These are phyloP conservation scores for Thymelicus lineola DNA, from an alignment of 2,888 invertebrate genomes.

Conservation along the genomic window DNA sequence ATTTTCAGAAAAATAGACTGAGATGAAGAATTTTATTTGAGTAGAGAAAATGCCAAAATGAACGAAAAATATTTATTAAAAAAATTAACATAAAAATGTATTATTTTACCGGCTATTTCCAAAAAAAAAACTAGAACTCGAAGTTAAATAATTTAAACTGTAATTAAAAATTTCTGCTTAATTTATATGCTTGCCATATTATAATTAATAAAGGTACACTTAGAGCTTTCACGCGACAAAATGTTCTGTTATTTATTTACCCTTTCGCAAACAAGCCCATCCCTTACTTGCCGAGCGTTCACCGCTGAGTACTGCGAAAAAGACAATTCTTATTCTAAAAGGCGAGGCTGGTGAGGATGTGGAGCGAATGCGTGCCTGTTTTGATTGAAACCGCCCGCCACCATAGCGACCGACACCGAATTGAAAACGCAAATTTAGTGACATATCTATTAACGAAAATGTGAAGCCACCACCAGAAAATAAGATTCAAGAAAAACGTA, in stretches of 20 bases:
- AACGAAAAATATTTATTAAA: too few species aligned
- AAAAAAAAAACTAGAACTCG: too few species aligned
- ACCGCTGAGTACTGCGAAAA: constrained; percentile 76
- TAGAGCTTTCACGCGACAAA: background rate
- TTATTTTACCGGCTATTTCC: too few species aligned
- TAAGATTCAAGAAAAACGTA: constrained; percentile 56
- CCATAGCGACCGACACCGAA: constrained; percentile 65
- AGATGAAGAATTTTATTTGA: too few species aligned
- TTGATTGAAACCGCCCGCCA: constrained; percentile 77
- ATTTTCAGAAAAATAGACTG: too few species aligned
- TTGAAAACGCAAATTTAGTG: constrained; percentile 83
- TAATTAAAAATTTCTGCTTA: too few species aligned
- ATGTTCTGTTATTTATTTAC: background rate
- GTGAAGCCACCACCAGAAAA: constrained; percentile 70
- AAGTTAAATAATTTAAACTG: too few species aligned
- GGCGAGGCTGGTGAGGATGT: constrained; percentile 79
- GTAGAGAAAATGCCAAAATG: too few species aligned
- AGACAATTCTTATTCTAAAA: constrained; percentile 85
- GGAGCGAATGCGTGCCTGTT: constrained; percentile 81
- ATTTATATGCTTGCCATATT: too few species aligned
- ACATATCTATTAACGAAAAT: constrained; percentile 81
- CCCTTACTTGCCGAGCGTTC: constrained; percentile 61
- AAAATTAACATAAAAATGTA: too few species aligned
- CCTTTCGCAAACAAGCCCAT: constrained; percentile 46
- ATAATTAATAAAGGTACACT: too few species aligned